Conservation (phyloP, 2,113 vertebrate species). For the Pachyramphus minor region DNA sequence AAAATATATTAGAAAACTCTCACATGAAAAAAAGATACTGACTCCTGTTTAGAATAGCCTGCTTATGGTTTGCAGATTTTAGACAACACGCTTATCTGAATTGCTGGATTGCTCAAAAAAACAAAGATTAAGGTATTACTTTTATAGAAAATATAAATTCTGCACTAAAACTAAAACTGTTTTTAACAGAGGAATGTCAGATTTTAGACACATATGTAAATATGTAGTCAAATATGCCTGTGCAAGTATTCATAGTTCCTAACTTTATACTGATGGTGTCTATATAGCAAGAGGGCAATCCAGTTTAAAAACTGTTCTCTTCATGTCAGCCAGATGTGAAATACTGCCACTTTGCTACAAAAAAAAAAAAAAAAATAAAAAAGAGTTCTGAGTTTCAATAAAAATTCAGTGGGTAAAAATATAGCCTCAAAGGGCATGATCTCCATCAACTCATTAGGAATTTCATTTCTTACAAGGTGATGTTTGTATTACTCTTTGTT, state of each 20-base stretch:
- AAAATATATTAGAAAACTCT: not conserved
- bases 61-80: not conserved
- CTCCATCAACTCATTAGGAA: not conserved
- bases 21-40: not conserved
- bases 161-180: not conserved
- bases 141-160: not conserved
- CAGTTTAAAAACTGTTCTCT: not conserved
- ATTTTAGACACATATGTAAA: too few species aligned
- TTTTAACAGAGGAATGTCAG: not conserved
- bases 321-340: not conserved
- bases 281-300: not conserved
- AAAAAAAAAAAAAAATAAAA: not conserved
- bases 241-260: too few species aligned
- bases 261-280: too few species aligned
- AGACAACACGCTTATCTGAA: not conserved
- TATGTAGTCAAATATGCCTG: too few species aligned
- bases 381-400: not conserved
- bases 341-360: not conserved
- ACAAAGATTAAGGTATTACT: not conserved
- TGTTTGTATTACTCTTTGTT: not conserved
- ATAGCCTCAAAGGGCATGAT: not conserved
- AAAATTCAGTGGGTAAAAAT: not conserved
- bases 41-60: not conserved
- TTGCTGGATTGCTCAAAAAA: not conserved
- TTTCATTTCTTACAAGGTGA: not conserved